Percentiles rank a stretch among this genome's conserved stretches.
phyloP scores from a whole-genome alignment of 1,140 invertebrate genomes.

The Caenorhabditis latens region DNA sequence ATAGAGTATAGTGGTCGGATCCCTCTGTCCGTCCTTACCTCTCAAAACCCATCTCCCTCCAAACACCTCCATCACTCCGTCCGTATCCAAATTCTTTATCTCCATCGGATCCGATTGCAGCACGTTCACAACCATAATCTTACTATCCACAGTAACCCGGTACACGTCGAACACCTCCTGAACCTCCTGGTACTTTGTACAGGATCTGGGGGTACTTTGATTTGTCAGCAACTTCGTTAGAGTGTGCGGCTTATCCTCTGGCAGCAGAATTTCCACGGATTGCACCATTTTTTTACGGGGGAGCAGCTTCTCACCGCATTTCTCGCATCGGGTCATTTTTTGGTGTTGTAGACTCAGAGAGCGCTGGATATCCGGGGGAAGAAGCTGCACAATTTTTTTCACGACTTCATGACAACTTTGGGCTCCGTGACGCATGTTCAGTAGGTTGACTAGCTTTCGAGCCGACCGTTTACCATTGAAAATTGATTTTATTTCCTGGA shows the following conservation, averaged over 20 bases:
- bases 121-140: neutral
- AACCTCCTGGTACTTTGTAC: neutral
- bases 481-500: neutral
- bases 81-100: neutral
- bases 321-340: neutral
- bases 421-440: neutral
- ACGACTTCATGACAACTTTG: slow-evolving; percentile 5
- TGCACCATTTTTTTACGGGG: neutral
- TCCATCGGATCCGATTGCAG: neutral
- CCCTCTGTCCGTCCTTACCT: neutral
- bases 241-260: neutral
- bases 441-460: neutral
- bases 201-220: neutral
- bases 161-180: neutral
- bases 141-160: neutral
- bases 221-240: neutral
- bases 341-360: neutral
- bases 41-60: neutral
- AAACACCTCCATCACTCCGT: neutral
- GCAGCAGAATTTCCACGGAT: neutral
- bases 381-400: neutral
- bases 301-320: neutral
- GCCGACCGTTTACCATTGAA: neutral
- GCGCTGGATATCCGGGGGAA: neutral
- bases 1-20: too few relatives aligned